Percentiles rank a stretch among this genome's conserved stretches.
Conservation (phyloP, 2,888 invertebrate species). For the Ypsolopha sequella region DNA sequence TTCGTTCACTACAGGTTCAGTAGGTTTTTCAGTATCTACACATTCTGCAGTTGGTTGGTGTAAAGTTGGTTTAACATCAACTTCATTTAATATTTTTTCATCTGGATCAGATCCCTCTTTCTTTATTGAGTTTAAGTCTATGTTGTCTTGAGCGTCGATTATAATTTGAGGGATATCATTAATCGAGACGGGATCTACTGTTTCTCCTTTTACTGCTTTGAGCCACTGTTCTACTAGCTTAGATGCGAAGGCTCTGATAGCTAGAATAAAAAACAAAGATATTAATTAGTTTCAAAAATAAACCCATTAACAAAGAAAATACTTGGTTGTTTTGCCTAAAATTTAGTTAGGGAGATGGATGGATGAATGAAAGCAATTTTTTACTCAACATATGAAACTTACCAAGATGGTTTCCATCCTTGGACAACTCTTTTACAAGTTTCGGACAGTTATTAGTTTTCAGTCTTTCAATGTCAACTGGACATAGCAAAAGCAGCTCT, state of each 20-base stretch:
- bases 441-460: conserved; percentile 94
- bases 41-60: conserved; percentile 6
- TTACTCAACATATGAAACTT: conserved; percentile 36
- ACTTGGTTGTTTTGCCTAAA: no score
- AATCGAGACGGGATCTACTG: conserved; percentile 52
- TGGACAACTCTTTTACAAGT: conserved; percentile 88
- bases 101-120: conserved; percentile 13
- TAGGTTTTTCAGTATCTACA: conserved; percentile 13
- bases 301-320: no score
- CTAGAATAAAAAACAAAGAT: conserved; percentile 58
- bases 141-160: conserved; percentile 25
- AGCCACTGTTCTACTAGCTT: conserved; percentile 92
- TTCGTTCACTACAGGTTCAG: conserved; percentile 7
- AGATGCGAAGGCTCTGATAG: conserved; percentile 81
- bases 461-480: conserved; percentile 90
- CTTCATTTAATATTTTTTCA: conserved; percentile 11
- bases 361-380: conserved; percentile 3
- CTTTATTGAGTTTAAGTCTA: conserved; percentile 13
- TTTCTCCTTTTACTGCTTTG: conserved; percentile 86
- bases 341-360: background rate
- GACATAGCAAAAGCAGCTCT: conserved; percentile 86
- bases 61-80: conserved; percentile 16
- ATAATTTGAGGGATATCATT: conserved; percentile 49
- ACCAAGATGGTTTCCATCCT: conserved; percentile 86
- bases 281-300: background rate